These are phyloP conservation scores for Albula glossodonta DNA, from an alignment of 2,113 vertebrate species.

Conservation along the genomic window DNA sequence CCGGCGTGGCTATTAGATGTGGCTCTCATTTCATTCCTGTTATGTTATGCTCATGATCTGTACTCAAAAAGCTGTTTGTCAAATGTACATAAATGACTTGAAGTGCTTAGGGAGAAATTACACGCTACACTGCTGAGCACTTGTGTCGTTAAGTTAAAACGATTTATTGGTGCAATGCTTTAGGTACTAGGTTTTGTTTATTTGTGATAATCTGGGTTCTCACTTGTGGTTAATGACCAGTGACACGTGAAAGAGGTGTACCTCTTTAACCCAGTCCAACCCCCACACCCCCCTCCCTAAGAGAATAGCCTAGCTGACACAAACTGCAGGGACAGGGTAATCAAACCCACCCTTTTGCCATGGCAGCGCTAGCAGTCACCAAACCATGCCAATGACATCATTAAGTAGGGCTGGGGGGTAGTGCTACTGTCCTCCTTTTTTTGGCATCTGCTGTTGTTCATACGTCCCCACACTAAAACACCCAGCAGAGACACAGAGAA, in stretches of 20 bases:
- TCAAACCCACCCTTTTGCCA: slow-evolving; percentile 17
- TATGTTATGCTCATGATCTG: background rate
- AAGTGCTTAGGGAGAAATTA: background rate
- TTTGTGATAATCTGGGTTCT: background rate
- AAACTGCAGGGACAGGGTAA: background rate
- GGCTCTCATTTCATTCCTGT: background rate
- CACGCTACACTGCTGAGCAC: background rate
- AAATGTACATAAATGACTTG: background rate
- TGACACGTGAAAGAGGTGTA: background rate
- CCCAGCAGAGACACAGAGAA: background rate
- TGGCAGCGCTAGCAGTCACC: slow-evolving; percentile 24
- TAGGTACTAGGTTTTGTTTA: background rate
- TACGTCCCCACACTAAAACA: background rate
- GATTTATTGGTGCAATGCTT: background rate
- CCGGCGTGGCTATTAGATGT: background rate
- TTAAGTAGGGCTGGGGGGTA: background rate
- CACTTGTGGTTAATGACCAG: background rate
- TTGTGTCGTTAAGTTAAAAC: background rate
- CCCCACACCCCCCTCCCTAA: background rate
- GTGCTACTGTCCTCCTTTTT: background rate
- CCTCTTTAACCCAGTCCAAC: background rate
- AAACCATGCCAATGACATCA: slow-evolving; percentile 21
- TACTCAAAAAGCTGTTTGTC: background rate
- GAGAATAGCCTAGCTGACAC: background rate
- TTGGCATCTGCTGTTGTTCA: slow-evolving; percentile 14